These are phyloP conservation scores for Ornithorhynchus anatinus DNA, from an alignment of 2,113 vertebrate species.

Conservation along the genomic window DNA sequence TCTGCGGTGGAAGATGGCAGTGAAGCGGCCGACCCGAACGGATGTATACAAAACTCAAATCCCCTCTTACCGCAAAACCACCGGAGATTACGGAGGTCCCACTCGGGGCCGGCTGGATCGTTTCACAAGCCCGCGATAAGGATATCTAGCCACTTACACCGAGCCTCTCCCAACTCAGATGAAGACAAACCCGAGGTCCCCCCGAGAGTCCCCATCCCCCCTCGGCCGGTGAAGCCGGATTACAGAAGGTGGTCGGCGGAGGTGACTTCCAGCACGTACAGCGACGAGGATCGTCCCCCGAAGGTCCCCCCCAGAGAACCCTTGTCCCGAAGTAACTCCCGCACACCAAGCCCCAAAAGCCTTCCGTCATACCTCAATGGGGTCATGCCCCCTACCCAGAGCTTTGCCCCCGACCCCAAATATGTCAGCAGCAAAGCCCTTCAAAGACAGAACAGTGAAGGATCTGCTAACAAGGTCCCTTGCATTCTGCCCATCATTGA, in stretches of 20 bases:
- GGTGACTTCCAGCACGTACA: conserved; percentile 86
- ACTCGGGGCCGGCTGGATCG: conserved; percentile 91
- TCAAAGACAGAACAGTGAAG: conserved; percentile 91
- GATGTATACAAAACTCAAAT: conserved; percentile 17
- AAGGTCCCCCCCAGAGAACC: conserved; percentile 92
- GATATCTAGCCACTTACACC: conserved; percentile 62
- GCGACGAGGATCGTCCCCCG: conserved; percentile 91
- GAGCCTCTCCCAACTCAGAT: conserved; percentile 71
- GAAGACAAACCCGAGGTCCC: conserved; percentile 87
- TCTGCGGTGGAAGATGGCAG: conserved; percentile 58
- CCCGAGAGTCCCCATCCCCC: conserved; percentile 92
- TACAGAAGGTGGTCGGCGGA: conserved; percentile 94
- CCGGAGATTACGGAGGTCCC: conserved; percentile 84
- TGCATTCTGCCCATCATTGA: conserved; percentile 95
- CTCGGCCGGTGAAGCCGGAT: conserved; percentile 82
- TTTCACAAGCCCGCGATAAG: conserved; percentile 85
- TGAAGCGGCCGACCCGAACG: conserved; percentile 39
- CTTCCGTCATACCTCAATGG: conserved; percentile 91
- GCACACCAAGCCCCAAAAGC: conserved; percentile 92
- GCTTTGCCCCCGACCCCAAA: conserved; percentile 95
- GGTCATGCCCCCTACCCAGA: conserved; percentile 96
- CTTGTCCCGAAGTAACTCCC: conserved; percentile 79
- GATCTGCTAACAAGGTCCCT: conserved; percentile 74
- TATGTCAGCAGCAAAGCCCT: conserved; percentile 90
- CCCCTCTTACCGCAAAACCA: conserved; percentile 77